Percentiles rank a stretch among this genome's conserved stretches.
Conservation (phyloP, 2,888 invertebrate species). For the Hofmannophila pseudospretella region DNA sequence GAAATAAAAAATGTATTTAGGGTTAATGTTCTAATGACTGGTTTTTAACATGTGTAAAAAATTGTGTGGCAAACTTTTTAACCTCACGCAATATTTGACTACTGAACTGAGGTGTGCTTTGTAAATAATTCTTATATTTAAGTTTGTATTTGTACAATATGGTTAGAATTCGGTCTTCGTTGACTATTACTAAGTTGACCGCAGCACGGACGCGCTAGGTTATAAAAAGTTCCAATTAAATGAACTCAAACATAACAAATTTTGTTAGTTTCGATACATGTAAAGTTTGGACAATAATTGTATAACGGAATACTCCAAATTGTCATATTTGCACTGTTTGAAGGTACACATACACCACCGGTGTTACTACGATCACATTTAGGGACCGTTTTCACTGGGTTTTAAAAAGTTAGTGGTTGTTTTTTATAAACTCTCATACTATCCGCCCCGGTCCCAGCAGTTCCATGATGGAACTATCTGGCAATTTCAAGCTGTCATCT, state of each 20-base stretch:
- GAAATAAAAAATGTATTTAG: constrained; percentile 27
- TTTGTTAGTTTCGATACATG: constrained; percentile 47
- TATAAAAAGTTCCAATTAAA: constrained; percentile 25
- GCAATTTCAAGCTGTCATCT: too few species aligned
- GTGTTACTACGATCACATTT: not conserved
- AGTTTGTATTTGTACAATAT: constrained; percentile 66
- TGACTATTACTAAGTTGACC: constrained; percentile 28
- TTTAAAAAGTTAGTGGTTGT: too few species aligned
- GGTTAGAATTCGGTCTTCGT: constrained; percentile 39
- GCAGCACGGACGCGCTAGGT: constrained; percentile 23
- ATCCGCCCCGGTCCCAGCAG: too few species aligned
- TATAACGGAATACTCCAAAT: constrained; percentile 46
- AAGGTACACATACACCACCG: constrained; percentile 9
- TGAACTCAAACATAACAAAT: constrained; percentile 29
- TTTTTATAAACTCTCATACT: too few species aligned
- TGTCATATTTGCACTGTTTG: constrained; percentile 25
- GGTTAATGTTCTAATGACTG: constrained; percentile 36
- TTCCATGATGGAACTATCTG: too few species aligned
- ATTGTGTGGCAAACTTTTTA: constrained; percentile 39
- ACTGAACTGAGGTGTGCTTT: constrained; percentile 50
- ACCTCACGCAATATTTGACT: constrained; percentile 43
- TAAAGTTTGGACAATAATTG: constrained; percentile 72
- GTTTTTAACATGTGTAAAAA: constrained; percentile 32
- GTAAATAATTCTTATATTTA: constrained; percentile 70
- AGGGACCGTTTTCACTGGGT: constrained; percentile 1